Evolutionary conservation across 2,888 invertebrate species (phyloP).

Genomic region (Rugalucina vietnamica): DNA sequence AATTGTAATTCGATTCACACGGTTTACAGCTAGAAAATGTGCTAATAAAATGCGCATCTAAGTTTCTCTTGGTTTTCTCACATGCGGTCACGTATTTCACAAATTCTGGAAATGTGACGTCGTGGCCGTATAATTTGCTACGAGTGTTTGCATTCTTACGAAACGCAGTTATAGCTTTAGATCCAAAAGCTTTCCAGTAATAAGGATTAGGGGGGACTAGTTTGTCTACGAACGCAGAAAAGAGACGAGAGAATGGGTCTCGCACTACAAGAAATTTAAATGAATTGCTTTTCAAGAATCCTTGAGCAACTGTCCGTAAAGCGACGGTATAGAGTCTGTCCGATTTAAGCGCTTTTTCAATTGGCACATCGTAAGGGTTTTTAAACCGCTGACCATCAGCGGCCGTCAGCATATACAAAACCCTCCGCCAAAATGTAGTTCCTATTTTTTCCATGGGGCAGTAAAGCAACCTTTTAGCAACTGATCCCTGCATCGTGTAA

Average conservation of each 20-base stretch:
- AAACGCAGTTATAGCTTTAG: slow-evolving; percentile 31
- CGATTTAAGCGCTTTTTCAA: slow-evolving; percentile 23
- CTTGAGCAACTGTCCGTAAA: neutral
- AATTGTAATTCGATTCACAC: slow-evolving; percentile 36
- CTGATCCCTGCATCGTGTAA: slow-evolving; percentile 12
- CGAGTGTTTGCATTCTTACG: neutral
- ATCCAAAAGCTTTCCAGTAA: slow-evolving; percentile 51
- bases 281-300: slow-evolving; percentile 23
- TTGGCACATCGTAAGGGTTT: slow-evolving; percentile 48
- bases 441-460: slow-evolving; percentile 56
- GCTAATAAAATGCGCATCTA: slow-evolving; percentile 50
- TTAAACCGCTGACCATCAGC: neutral
- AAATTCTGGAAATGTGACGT: slow-evolving; percentile 57
- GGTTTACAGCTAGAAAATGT: slow-evolving; percentile 45
- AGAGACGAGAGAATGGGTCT: slow-evolving; percentile 48
- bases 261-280: slow-evolving; percentile 50
- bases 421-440: slow-evolving; percentile 51
- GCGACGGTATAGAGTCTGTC: neutral
- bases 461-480: slow-evolving; percentile 26
- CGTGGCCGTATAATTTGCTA: slow-evolving; percentile 29
- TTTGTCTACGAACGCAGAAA: slow-evolving; percentile 56
- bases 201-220: slow-evolving; percentile 49
- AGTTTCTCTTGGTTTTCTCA: slow-evolving; percentile 28
- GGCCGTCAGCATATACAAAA: slow-evolving; percentile 34
- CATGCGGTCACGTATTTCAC: slow-evolving; percentile 27